Percentiles rank a stretch among this genome's conserved stretches.
Conservation (phyloP, 2,113 vertebrate genomes). For the Sebastes fasciatus region DNA sequence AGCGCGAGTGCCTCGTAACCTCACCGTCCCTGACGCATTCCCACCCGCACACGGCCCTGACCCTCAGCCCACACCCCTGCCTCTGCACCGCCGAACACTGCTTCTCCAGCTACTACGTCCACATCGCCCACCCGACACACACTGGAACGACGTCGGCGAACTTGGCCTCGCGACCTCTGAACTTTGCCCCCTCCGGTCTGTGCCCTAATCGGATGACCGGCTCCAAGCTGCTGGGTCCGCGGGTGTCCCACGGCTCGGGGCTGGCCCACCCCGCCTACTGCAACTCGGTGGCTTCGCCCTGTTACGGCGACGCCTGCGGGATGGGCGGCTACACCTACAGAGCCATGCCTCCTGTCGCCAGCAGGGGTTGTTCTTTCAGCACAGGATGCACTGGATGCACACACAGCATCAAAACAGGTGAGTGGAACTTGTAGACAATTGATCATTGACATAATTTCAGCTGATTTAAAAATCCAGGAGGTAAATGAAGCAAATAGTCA, state of each 20-base stretch:
- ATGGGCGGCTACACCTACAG: slow-evolving; percentile 88
- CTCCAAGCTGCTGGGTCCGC: slow-evolving; percentile 87
- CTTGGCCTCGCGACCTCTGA: slow-evolving; percentile 72
- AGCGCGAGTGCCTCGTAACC: slow-evolving; percentile 90
- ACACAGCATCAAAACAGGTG: slow-evolving; percentile 95
- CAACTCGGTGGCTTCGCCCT: slow-evolving; percentile 85
- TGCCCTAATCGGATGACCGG: slow-evolving; percentile 79
- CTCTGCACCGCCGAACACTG: slow-evolving; percentile 83
- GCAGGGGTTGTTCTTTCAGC: slow-evolving; percentile 86
- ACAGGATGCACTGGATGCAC: slow-evolving; percentile 87
- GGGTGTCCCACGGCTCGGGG: slow-evolving; percentile 82
- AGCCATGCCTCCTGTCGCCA: slow-evolving; percentile 87
- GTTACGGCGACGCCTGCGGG: slow-evolving; percentile 86
- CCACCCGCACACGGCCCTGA: slow-evolving; percentile 79
- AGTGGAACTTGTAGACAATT: slow-evolving; percentile 35
- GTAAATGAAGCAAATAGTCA: background rate
- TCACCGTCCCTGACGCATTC: slow-evolving; percentile 77
- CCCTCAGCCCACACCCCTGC: slow-evolving; percentile 85
- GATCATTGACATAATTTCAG: background rate
- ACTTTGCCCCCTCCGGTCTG: slow-evolving; percentile 81
- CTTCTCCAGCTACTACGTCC: slow-evolving; percentile 87
- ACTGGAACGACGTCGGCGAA: slow-evolving; percentile 68
- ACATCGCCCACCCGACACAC: slow-evolving; percentile 82
- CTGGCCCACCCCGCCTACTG: slow-evolving; percentile 90
- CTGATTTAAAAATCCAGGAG: background rate